phyloP scores from a whole-genome alignment of 1,140 invertebrate species.

The Lepidurus couesii region DNA sequence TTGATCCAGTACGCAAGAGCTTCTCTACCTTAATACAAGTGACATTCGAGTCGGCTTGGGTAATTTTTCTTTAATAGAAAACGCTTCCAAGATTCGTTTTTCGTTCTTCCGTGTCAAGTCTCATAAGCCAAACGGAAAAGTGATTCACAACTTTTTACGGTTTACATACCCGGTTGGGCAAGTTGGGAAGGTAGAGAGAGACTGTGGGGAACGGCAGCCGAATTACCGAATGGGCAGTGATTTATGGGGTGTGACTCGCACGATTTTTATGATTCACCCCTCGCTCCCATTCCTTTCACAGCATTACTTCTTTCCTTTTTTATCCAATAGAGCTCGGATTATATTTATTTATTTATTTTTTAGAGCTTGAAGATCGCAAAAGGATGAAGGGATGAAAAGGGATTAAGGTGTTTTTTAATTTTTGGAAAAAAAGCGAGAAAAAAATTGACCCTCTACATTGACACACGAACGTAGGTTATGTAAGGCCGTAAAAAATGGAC shows the following conservation, averaged over 20 bases:
- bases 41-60: no score
- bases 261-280: background rate
- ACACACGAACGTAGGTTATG: background rate
- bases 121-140: no score
- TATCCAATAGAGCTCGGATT: background rate
- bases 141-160: background rate
- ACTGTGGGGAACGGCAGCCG: background rate
- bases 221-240: background rate
- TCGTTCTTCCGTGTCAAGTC: no score
- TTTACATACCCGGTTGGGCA: background rate
- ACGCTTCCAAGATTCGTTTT: no score
- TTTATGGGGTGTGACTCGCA: background rate
- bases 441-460: background rate
- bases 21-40: no score
- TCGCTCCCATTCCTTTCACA: background rate
- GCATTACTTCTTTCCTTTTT: background rate
- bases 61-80: no score
- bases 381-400: no score
- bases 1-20: no score
- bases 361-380: background rate
- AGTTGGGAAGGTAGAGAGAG: background rate
- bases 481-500: background rate
- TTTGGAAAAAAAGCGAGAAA: background rate
- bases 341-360: no score
- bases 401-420: background rate